A percentile compares a stretch with the other conserved stretches of the same genome.
These are phyloP conservation scores for Brachionus calyciflorus DNA, from an alignment of 1,140 invertebrate genomes.

Conservation along the genomic window DNA sequence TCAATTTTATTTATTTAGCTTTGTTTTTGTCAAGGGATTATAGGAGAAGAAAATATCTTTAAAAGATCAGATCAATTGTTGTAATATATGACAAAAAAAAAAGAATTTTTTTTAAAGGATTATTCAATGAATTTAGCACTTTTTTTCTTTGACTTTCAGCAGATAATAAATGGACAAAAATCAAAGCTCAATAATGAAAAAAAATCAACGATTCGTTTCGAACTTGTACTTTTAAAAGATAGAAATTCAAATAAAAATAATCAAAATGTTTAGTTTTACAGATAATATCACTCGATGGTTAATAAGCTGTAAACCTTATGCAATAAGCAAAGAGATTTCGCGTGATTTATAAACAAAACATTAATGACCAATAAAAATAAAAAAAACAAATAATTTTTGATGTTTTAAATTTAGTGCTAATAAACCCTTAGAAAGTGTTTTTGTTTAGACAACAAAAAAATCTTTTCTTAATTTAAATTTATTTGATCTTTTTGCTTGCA, in stretches of 20 bases:
- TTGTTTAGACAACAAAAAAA: too few relatives aligned
- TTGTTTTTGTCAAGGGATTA: too few relatives aligned
- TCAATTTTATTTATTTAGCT: too few relatives aligned
- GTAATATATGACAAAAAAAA: too few relatives aligned
- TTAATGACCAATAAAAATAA: neutral
- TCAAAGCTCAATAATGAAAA: constrained; percentile 22
- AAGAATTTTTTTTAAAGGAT: too few relatives aligned
- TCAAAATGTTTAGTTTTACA: constrained; percentile 16
- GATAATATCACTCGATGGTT: neutral
- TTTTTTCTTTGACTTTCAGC: neutral
- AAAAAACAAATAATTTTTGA: neutral
- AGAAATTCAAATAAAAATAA: too few relatives aligned
- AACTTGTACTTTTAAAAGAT: constrained; percentile 5
- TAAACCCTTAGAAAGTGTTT: constrained; percentile 22
- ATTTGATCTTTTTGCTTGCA: constrained; percentile 12
- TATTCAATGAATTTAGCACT: neutral
- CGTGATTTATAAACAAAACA: constrained; percentile 24
- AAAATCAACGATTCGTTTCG: constrained; percentile 20
- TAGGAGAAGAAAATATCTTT: too few relatives aligned
- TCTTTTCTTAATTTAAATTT: constrained; percentile 30
- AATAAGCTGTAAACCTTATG: constrained; percentile 7
- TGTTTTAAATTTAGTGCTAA: constrained; percentile 41
- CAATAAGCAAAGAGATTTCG: constrained; percentile 30
- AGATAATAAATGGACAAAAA: constrained; percentile 30
- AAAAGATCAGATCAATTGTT: too few relatives aligned